Evolutionary conservation across 2,888 invertebrate species (phyloP), one percentile per base, ranked within the genome.

Genomic region (Andrena dorsata): DNA sequence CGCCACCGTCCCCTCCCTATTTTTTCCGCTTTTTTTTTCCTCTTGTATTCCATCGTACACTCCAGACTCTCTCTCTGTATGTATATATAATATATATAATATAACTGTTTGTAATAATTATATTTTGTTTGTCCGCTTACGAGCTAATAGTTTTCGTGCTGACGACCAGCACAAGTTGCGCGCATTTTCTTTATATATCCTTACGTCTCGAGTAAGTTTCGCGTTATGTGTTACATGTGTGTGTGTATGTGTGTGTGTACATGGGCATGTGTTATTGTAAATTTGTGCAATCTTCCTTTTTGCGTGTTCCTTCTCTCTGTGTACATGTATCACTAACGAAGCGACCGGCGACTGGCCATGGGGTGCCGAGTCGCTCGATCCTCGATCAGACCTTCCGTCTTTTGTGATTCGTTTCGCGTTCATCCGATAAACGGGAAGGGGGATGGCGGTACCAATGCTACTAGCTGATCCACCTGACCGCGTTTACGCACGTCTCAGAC

Each of bases 81-180:
- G 92, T 92, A 93, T 93, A 93, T 93, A 93, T 93, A 93, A 93
- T 93, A 93, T 93, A 93, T 93, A 92, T 93, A 92, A 92, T 92
- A 93, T 93, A 93, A 93, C 92, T 93, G 92, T 93, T 93, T 93
- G 92, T 92, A 93, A 93, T 93, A 92, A 93, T 93, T 91, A 93
- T 93, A 92, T 93, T 93, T 93, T 93, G 92, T 93, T 93, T 93
- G 92, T 93, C 90, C 90, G 91, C 93, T 94, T 94, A 94, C 89
- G 91, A 91, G 90, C 93, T 93, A 94, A 93, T 93, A 93, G 93
- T 93, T 94, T 92, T 92, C 91, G 93, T 94, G 93, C 93, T 93
- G 92, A 91, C 86, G 89, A 90, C 87, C 91, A 93, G 93, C 93
- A 93, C 93, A 93, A 89, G 84, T 89, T 91, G 90, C 92, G 92